phyloP scores from a whole-genome alignment of 2,888 invertebrate genomes.

The Zootermopsis nevadensis region DNA sequence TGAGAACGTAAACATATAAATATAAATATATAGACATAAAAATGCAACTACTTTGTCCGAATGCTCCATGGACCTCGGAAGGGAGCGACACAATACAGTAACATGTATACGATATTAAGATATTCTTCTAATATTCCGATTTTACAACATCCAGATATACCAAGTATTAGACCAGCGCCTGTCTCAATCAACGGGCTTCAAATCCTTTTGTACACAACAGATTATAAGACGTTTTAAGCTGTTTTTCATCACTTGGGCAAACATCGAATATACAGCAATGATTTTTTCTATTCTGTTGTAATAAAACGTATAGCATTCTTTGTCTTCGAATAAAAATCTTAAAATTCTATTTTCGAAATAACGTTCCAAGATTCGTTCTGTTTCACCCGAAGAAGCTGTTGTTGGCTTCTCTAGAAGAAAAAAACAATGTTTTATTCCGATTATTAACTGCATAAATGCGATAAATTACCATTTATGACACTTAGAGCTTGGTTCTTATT shows the following conservation, averaged over 20 bases:
- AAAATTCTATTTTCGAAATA: constrained; percentile 6
- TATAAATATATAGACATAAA: not conserved
- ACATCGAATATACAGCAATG: constrained; percentile 17
- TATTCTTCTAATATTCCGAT: constrained; percentile 47
- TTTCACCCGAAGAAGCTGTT: not conserved
- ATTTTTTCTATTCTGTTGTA: constrained; percentile 1
- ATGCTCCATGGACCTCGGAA: not conserved
- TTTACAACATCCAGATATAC: constrained; percentile 44
- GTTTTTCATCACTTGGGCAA: constrained; percentile 10
- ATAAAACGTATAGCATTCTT: not conserved
- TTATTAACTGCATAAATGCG: not conserved
- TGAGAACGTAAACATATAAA: constrained; percentile 20
- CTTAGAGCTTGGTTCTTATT: not conserved
- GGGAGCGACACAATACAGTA: constrained; percentile 29
- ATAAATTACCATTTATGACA: not conserved
- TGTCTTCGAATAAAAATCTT: not conserved
- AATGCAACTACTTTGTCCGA: not conserved
- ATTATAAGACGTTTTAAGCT: constrained; percentile 1
- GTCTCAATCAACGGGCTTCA: constrained; percentile 32
- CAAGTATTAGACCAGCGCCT: constrained; percentile 40
- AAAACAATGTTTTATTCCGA: not conserved
- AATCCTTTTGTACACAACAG: constrained; percentile 37
- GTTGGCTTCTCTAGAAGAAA: not conserved
- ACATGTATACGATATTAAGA: constrained; percentile 50
- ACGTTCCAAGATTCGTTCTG: not conserved